Conservation (phyloP, 2,797 vertebrate genomes). For the Anguilla megastoma region DNA sequence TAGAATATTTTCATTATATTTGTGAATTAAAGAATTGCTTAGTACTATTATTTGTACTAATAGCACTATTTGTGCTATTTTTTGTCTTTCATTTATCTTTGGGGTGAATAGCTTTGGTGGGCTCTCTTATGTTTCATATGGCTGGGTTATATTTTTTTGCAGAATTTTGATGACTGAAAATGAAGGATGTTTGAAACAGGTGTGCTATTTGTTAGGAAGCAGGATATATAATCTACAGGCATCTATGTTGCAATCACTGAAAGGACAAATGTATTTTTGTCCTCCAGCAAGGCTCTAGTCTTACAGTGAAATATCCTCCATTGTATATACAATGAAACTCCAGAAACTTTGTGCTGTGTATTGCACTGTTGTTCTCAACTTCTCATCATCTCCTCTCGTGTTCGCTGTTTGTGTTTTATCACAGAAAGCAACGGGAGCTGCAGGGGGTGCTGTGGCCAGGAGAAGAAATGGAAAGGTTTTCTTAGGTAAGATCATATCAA, state of each 20-base stretch:
- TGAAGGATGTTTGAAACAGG: neutral
- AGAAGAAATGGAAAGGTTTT: slow-evolving; percentile 91
- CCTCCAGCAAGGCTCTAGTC: too few species aligned
- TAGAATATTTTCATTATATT: too few species aligned
- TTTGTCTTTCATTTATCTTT: neutral
- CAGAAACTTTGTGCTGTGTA: neutral
- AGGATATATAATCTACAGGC: neutral
- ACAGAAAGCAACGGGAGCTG: slow-evolving; percentile 93
- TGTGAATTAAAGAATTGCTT: too few species aligned
- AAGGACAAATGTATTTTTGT: too few species aligned
- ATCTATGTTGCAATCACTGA: too few species aligned
- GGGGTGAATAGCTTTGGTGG: too few species aligned
- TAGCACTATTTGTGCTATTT: too few species aligned
- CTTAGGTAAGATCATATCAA: slow-evolving; percentile 78
- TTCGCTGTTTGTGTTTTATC: slow-evolving; percentile 48
- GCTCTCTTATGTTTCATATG: neutral
- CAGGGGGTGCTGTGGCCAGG: slow-evolving; percentile 88
- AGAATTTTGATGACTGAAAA: neutral
- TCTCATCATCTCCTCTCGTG: neutral
- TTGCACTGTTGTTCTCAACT: neutral
- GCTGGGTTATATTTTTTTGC: neutral
- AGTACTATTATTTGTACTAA: too few species aligned
- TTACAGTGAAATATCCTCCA: too few species aligned
- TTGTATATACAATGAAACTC: neutral
- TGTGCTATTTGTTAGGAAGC: neutral